These are phyloP conservation scores for Plagodis pulveraria DNA, from an alignment of 2,888 invertebrate genomes.

Conservation along the genomic window DNA sequence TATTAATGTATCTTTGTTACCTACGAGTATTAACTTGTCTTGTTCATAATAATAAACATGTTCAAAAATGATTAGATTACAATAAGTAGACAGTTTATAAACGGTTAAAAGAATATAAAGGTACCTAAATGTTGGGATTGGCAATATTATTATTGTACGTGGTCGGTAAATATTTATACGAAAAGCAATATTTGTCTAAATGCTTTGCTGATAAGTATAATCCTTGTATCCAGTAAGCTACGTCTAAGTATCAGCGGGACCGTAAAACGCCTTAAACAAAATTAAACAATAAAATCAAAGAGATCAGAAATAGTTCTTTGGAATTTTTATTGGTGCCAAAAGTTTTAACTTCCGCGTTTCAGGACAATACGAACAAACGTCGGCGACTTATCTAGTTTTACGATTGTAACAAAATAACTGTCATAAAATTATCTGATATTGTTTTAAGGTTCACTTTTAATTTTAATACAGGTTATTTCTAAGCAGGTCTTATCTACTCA, in stretches of 20 bases:
- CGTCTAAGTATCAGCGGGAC: background rate
- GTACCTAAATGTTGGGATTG: too few species aligned
- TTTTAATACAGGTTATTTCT: conserved; percentile 30
- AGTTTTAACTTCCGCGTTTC: background rate
- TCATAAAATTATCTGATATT: conserved; percentile 42
- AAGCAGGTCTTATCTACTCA: background rate
- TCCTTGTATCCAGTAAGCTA: too few species aligned
- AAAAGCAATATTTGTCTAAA: too few species aligned
- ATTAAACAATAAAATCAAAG: background rate
- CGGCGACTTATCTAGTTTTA: conserved; percentile 43
- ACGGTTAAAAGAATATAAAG: too few species aligned
- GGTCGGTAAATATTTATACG: too few species aligned
- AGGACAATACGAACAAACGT: background rate
- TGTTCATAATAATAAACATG: too few species aligned
- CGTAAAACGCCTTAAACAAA: background rate
- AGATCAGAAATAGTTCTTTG: background rate
- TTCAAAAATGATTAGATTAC: too few species aligned
- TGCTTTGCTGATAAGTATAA: background rate
- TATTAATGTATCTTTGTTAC: too few species aligned
- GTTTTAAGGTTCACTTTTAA: conserved; percentile 45
- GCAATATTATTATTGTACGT: too few species aligned
- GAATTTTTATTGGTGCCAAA: background rate
- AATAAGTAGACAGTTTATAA: too few species aligned
- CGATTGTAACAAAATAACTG: conserved; percentile 41
- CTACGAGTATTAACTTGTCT: too few species aligned